A percentile compares a stretch with the other conserved stretches of the same genome.
Conservation (phyloP, 1,140 invertebrate species). For the Leguminivora glycinivorella region DNA sequence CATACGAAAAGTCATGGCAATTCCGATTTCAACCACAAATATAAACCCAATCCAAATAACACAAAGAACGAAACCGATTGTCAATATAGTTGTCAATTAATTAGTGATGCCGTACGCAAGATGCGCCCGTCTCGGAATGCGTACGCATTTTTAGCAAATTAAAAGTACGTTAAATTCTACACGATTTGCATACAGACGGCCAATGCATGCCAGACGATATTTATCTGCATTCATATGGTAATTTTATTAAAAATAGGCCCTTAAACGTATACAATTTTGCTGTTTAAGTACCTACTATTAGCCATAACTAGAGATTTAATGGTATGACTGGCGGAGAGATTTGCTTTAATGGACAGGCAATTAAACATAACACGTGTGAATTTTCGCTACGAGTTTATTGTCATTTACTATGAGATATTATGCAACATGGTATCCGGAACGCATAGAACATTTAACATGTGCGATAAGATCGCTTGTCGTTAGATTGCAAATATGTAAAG, state of each 20-base stretch:
- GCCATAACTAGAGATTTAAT: not conserved
- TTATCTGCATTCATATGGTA: slow-evolving; percentile 26
- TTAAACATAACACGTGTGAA: slow-evolving; percentile 1
- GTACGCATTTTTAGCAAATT: slow-evolving; percentile 26
- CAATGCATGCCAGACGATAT: slow-evolving; percentile 19
- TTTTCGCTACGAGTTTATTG: not conserved
- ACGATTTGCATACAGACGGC: slow-evolving; percentile 25
- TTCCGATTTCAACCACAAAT: not conserved
- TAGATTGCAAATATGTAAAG: not conserved
- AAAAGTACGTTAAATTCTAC: slow-evolving; percentile 25
- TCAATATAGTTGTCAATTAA: slow-evolving; percentile 3
- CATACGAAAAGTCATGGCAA: slow-evolving; percentile 2
- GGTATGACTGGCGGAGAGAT: not conserved
- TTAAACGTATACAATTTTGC: not conserved
- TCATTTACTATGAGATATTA: not conserved
- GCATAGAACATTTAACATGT: not conserved
- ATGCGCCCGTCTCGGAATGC: slow-evolving; percentile 18
- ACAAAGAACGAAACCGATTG: not conserved
- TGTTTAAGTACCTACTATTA: not conserved
- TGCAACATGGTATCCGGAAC: not conserved
- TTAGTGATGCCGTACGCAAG: slow-evolving; percentile 20
- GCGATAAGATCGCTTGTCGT: not conserved
- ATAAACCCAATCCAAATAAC: not conserved
- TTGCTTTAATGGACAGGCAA: not conserved
- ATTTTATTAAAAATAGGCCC: slow-evolving; percentile 19